A percentile compares a stretch with the other conserved stretches of the same genome.
These are phyloP conservation scores for Melanerpes aurifrons DNA, from an alignment of 2,113 vertebrate species.

Conservation along the genomic window DNA sequence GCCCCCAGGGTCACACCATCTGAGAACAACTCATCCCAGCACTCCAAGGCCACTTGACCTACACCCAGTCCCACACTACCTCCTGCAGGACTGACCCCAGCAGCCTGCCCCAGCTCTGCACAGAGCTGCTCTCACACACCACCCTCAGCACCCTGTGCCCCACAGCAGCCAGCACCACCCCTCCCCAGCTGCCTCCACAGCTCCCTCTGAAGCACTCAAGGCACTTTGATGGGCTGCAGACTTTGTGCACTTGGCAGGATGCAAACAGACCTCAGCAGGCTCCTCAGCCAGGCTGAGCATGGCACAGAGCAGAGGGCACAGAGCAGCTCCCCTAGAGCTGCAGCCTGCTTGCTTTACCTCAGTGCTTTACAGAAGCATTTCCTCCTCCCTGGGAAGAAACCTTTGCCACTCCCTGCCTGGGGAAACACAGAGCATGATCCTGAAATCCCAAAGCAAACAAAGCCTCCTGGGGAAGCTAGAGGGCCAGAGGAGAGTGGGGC, in stretches of 20 bases:
- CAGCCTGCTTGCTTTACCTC: slow-evolving; percentile 30
- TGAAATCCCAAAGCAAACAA: slow-evolving; percentile 34
- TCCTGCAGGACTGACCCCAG: neutral
- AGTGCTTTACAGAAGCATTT: slow-evolving; percentile 62
- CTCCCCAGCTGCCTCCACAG: neutral
- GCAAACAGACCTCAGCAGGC: slow-evolving; percentile 21
- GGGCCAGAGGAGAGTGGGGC: neutral
- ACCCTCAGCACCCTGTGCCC: neutral
- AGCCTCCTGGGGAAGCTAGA: neutral
- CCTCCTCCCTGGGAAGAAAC: neutral
- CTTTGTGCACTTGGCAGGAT: neutral
- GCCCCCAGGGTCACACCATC: neutral
- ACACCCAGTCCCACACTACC: neutral
- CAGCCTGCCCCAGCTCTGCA: neutral
- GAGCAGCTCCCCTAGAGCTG: neutral
- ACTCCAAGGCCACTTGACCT: neutral
- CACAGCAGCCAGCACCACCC: neutral
- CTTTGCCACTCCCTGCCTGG: neutral
- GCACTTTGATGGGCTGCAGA: slow-evolving; percentile 42
- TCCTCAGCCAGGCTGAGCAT: neutral
- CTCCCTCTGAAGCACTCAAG: slow-evolving; percentile 58
- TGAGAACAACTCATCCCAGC: neutral
- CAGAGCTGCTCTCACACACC: neutral
- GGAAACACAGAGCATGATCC: neutral
- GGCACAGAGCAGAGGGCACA: neutral